Evolutionary conservation across 2,888 invertebrate species (phyloP).

Genomic region (Tachina grossa): DNA sequence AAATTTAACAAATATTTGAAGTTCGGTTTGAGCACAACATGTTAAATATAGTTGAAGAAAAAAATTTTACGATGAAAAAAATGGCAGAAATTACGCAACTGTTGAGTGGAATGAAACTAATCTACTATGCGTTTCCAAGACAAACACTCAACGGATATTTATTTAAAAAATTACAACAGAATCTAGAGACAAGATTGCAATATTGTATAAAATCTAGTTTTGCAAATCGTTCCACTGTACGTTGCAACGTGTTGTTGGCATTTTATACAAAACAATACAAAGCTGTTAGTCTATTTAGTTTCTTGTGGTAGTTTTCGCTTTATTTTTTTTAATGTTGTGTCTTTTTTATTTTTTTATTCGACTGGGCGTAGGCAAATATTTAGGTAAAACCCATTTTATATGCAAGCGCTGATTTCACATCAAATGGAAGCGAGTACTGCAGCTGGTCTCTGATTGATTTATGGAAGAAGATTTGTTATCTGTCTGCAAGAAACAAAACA

Average conservation of each 20-base stretch:
- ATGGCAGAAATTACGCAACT: no score
- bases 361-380: background rate
- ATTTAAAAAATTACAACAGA: no score
- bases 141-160: no score
- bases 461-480: background rate
- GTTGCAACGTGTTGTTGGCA: no score
- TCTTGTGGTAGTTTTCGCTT: background rate
- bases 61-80: no score
- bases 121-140: no score
- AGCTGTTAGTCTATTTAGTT: constrained; percentile 34
- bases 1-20: no score
- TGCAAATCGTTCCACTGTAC: background rate
- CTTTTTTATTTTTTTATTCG: background rate
- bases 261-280: background rate
- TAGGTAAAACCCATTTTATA: background rate
- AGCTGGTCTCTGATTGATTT: background rate
- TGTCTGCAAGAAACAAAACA: background rate
- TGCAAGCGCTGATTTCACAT: background rate
- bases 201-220: background rate
- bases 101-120: no score
- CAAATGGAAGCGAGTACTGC: background rate
- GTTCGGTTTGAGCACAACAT: no score
- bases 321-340: constrained; percentile 10
- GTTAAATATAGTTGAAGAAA: no score
- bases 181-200: no score